Evolutionary conservation across 2,113 vertebrate genomes (phyloP).

Genomic region (Burhinus bistriatus): DNA sequence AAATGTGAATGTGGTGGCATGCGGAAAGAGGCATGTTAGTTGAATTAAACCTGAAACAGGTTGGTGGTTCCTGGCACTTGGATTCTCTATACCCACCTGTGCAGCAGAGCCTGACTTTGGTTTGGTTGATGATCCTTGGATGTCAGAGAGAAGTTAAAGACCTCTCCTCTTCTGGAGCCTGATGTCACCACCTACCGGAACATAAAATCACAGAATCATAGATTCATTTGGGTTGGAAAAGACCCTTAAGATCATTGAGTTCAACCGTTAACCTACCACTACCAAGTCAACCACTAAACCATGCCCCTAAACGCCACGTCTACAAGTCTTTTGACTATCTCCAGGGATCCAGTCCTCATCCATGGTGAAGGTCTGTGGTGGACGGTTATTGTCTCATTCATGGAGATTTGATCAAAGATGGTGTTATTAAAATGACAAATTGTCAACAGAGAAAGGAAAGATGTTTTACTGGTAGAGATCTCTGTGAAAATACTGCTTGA

Average conservation of each 20-base stretch:
- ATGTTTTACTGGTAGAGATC: not conserved
- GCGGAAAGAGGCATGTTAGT: not conserved
- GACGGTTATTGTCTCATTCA: not conserved
- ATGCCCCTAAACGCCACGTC: not conserved
- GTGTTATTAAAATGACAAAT: not conserved
- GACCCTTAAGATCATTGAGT: not conserved
- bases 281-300: not conserved
- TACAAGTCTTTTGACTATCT: not conserved
- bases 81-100: not conserved
- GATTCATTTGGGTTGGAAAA: not conserved
- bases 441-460: not conserved
- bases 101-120: not conserved
- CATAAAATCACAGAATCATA: not conserved
- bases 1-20: not conserved
- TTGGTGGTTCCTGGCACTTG: not conserved
- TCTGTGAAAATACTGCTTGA: not conserved
- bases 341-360: not conserved
- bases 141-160: not conserved
- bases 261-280: not conserved
- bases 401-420: not conserved
- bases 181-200: not conserved
- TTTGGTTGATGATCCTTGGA: not conserved
- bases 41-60: not conserved
- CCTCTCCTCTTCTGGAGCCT: not conserved
- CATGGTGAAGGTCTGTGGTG: not conserved